Percentiles rank a stretch among this genome's conserved stretches.
phyloP scores from a whole-genome alignment of 2,888 invertebrate genomes.

The Pterostichus madidus region DNA sequence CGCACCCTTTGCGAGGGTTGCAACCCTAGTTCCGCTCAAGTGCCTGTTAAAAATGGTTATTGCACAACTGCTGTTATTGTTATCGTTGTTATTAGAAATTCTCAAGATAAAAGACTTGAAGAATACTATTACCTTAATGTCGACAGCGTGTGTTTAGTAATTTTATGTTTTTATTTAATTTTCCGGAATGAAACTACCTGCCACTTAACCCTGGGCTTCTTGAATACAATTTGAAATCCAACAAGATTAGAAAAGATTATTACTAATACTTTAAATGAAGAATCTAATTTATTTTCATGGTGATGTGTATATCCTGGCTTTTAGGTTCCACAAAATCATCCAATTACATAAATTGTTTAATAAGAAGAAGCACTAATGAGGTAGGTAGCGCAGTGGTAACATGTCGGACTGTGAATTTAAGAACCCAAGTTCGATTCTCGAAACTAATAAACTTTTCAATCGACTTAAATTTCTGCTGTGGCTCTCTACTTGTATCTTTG shows the following conservation, averaged over 20 bases:
- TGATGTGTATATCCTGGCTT: too few relatives aligned
- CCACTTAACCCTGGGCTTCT: not conserved
- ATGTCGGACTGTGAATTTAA: too few relatives aligned
- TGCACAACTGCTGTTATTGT: slow-evolving; percentile 57
- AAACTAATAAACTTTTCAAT: too few relatives aligned
- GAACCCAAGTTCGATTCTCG: too few relatives aligned
- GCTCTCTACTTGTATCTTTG: too few relatives aligned
- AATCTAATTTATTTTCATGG: not conserved
- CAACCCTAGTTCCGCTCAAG: slow-evolving; percentile 48
- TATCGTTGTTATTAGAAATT: slow-evolving; percentile 57
- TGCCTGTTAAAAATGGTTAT: slow-evolving; percentile 61
- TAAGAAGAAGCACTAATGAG: too few relatives aligned
- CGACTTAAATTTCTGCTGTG: too few relatives aligned
- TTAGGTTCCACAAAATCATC: too few relatives aligned
- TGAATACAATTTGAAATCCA: not conserved
- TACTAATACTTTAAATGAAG: not conserved
- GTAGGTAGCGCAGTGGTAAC: too few relatives aligned
- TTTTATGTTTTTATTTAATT: slow-evolving; percentile 45
- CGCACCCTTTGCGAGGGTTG: slow-evolving; percentile 24
- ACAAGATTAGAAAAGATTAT: not conserved
- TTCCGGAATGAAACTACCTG: slow-evolving; percentile 12
- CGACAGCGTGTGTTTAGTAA: slow-evolving; percentile 4
- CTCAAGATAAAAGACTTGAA: slow-evolving; percentile 38
- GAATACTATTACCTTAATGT: slow-evolving; percentile 33
- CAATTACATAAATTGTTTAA: too few relatives aligned